Percentiles rank a stretch among this genome's conserved stretches.
Conservation (phyloP, 2,797 vertebrate genomes). For the Tolypeutes matacus region DNA sequence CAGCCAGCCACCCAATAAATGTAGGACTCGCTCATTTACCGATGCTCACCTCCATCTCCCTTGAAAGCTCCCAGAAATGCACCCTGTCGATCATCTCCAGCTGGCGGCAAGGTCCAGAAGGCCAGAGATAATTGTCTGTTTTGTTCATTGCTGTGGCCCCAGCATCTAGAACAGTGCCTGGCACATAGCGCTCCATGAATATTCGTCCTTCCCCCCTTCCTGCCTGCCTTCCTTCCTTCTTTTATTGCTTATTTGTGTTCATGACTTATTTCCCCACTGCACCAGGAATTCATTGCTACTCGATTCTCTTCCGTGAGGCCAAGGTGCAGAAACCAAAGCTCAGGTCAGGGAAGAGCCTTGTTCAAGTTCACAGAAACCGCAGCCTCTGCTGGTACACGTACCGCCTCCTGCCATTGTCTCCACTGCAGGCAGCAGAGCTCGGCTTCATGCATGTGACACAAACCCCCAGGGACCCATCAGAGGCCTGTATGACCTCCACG, state of each 20-base stretch:
- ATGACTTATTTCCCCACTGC: not conserved
- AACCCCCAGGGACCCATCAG: not conserved
- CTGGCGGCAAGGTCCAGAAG: too few species aligned
- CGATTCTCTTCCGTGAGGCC: not conserved
- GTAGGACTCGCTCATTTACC: accelerated
- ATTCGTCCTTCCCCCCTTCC: accelerated
- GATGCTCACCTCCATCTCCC: not conserved
- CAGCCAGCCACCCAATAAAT: not conserved
- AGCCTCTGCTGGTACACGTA: not conserved
- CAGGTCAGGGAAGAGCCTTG: not conserved
- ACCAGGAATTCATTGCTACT: not conserved
- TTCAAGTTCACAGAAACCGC: too few species aligned
- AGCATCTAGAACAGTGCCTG: not conserved
- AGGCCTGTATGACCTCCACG: not conserved
- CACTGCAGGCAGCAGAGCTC: not conserved
- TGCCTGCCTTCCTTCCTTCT: too few species aligned
- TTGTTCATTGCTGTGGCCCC: not conserved
- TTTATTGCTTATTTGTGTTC: too few species aligned
- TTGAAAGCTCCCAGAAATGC: not conserved
- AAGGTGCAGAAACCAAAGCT: not conserved
- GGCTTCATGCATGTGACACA: accelerated
- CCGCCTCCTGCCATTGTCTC: not conserved
- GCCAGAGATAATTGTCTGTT: not conserved
- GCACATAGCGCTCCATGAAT: not conserved
- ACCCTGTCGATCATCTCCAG: accelerated